Percentiles rank a stretch among this genome's conserved stretches.
These are phyloP conservation scores for Antheraea yamamai DNA, from an alignment of 2,888 invertebrate species.

Conservation along the genomic window DNA sequence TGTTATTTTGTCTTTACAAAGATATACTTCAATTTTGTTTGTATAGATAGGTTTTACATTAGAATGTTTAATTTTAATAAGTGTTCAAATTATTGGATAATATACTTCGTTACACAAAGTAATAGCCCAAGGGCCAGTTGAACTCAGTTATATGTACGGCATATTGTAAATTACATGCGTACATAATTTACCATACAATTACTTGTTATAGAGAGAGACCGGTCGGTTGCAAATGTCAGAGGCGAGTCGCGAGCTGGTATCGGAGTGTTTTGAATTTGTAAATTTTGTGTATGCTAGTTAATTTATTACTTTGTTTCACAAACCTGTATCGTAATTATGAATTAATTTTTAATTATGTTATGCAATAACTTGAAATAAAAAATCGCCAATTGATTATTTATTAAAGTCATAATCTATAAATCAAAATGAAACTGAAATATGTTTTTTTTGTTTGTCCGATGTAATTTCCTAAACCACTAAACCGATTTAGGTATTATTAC, in stretches of 20 bases:
- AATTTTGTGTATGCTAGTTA: not conserved
- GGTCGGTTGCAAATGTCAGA: conserved; percentile 1
- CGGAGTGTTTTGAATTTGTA: not conserved
- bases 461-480: no score
- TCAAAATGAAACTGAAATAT: no score
- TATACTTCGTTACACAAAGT: not conserved
- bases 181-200: not conserved
- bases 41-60: no score
- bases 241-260: not conserved
- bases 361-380: not conserved
- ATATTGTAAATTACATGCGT: not conserved
- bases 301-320: not conserved
- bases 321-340: not conserved
- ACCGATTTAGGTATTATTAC: no score
- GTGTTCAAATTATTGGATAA: not conserved
- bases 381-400: no score
- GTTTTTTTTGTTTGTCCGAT: no score
- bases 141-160: not conserved
- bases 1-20: no score
- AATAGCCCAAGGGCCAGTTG: not conserved
- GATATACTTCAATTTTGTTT: no score
- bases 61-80: not conserved
- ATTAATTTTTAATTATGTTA: not conserved
- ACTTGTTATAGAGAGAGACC: conserved; percentile 2
- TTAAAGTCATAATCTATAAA: no score